Conservation (phyloP, 2,113 vertebrate species). For the Vicugna pacos region DNA sequence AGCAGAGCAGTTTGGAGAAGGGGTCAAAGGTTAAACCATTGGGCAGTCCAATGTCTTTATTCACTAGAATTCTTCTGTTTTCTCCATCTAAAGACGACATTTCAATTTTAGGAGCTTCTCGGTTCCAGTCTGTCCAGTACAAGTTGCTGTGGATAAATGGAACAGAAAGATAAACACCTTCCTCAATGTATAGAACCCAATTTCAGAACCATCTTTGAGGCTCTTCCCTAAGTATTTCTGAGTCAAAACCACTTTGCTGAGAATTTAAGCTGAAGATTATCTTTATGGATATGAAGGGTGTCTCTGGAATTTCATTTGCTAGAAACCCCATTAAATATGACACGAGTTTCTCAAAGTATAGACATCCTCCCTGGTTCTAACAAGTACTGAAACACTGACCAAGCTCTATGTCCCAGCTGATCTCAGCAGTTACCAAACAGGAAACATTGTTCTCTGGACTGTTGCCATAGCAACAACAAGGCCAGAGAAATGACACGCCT, state of each 20-base stretch:
- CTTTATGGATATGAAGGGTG: neutral
- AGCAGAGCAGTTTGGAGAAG: slow-evolving; percentile 92
- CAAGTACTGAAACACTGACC: neutral
- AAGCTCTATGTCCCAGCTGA: neutral
- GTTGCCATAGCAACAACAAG: neutral
- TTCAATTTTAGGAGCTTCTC: slow-evolving; percentile 98
- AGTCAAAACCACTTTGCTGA: neutral
- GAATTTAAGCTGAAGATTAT: slow-evolving; percentile 23
- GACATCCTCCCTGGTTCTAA: neutral
- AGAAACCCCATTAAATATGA: neutral
- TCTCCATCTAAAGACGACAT: slow-evolving; percentile 91
- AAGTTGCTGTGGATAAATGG: slow-evolving; percentile 89
- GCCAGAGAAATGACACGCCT: neutral
- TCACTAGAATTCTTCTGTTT: slow-evolving; percentile 93
- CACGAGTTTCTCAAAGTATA: neutral
- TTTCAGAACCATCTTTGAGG: neutral
- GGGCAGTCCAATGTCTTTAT: slow-evolving; percentile 94
- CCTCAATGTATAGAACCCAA: neutral
- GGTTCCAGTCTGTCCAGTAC: slow-evolving; percentile 99
- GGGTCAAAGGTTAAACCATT: slow-evolving; percentile 95
- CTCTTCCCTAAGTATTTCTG: neutral
- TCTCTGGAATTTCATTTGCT: neutral
- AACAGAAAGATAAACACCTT: neutral
- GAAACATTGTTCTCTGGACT: slow-evolving; percentile 4
- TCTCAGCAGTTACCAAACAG: neutral